Evolutionary conservation across 2,113 vertebrate species (phyloP).

Genomic region (Myiozetetes cayanensis): DNA sequence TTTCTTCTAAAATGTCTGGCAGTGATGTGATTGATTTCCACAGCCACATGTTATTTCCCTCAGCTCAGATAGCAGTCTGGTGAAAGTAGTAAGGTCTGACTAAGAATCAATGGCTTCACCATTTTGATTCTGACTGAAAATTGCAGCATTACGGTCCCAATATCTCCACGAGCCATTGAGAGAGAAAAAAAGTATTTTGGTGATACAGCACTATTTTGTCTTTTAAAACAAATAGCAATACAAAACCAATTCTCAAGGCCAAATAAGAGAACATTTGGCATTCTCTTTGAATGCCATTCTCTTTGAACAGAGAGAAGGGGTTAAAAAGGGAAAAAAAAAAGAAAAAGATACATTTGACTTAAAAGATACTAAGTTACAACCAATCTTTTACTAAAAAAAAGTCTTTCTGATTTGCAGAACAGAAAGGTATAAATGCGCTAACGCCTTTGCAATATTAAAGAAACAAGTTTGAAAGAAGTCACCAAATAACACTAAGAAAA

Average conservation of each 20-base stretch:
- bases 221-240: not conserved
- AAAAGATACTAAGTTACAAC: not conserved
- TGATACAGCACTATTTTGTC: rapidly evolving
- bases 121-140: not conserved
- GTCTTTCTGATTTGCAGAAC: not conserved
- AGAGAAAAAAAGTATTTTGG: rapidly evolving
- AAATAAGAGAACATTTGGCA: too few relatives aligned
- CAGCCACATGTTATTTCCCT: not conserved
- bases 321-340: not conserved
- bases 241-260: not conserved
- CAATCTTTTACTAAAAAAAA: not conserved
- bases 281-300: too few relatives aligned
- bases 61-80: not conserved
- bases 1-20: not conserved
- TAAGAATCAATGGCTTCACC: not conserved
- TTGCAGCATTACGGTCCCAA: not conserved
- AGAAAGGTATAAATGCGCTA: not conserved
- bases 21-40: not conserved
- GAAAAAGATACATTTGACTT: rapidly evolving
- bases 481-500: not conserved
- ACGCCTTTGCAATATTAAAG: rapidly evolving
- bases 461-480: not conserved
- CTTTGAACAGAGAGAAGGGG: rapidly evolving
- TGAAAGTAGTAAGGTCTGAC: not conserved
- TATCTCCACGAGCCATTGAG: not conserved